phyloP scores from a whole-genome alignment of 2,797 vertebrate species.

The Sebastes melanostomus region DNA sequence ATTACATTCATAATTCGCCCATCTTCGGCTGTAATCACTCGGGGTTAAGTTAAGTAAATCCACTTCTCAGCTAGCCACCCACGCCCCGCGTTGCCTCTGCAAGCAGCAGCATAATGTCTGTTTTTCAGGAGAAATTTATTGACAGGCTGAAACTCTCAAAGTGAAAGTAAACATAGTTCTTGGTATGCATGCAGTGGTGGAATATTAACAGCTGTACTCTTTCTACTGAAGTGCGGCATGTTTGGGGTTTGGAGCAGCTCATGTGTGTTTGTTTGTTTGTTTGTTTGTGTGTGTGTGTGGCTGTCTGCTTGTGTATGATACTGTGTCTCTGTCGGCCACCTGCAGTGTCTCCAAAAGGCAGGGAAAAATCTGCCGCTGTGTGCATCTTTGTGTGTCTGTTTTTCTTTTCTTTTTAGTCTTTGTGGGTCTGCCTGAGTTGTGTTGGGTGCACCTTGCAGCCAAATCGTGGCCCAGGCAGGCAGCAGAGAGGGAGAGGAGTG shows the following conservation, averaged over 20 bases:
- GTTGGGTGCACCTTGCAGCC: constrained; percentile 53
- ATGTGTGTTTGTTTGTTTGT: constrained; percentile 10
- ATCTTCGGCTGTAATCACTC: constrained; percentile 72
- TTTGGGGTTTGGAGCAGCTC: constrained; percentile 26
- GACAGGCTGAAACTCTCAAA: constrained; percentile 54
- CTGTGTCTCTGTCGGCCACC: constrained; percentile 60
- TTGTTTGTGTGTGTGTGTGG: background rate
- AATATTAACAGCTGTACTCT: constrained; percentile 71
- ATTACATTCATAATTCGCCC: constrained; percentile 75
- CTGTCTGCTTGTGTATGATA: constrained; percentile 43
- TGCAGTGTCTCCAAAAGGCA: constrained; percentile 60
- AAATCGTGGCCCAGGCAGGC: constrained; percentile 62
- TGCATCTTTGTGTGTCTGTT: constrained; percentile 32
- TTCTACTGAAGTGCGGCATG: constrained; percentile 31
- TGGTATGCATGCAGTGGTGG: constrained; percentile 53
- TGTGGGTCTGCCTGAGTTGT: constrained; percentile 34
- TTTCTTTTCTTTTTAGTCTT: constrained; percentile 30
- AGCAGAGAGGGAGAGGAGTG: constrained; percentile 60
- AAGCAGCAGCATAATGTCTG: background rate
- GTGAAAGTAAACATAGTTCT: constrained; percentile 67
- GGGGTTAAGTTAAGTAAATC: constrained; percentile 69
- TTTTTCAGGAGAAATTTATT: constrained; percentile 50
- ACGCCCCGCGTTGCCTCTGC: constrained; percentile 20
- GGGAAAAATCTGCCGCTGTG: constrained; percentile 32
- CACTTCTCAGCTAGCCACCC: constrained; percentile 53